These are phyloP conservation scores for Osedax fenrisi DNA, from an alignment of 2,888 invertebrate species.

Conservation along the genomic window DNA sequence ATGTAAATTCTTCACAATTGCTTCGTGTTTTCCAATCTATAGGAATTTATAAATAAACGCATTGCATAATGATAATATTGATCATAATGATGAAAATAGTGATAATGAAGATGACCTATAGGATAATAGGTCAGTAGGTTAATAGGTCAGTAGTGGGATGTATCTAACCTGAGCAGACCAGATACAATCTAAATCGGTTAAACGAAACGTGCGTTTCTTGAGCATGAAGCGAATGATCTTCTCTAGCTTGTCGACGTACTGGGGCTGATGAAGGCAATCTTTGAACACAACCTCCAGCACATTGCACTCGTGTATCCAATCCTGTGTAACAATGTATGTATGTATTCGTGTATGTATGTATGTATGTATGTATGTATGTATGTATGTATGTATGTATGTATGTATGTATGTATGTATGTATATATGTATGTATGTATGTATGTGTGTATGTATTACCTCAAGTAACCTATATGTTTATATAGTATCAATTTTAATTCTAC, in stretches of 20 bases:
- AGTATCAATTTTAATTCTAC: too few species aligned
- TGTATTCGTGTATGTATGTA: too few species aligned
- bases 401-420: neutral
- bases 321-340: constrained; percentile 55
- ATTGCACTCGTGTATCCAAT: constrained; percentile 88
- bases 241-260: constrained; percentile 87
- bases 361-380: neutral
- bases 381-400: neutral
- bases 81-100: too few species aligned
- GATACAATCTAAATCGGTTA: constrained; percentile 81
- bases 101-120: too few species aligned
- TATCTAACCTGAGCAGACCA: constrained; percentile 86
- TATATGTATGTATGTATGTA: neutral
- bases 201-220: constrained; percentile 66
- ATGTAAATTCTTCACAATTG: constrained; percentile 89
- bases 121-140: too few species aligned
- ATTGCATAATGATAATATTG: too few species aligned
- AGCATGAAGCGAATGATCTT: constrained; percentile 93
- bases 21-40: constrained; percentile 82
- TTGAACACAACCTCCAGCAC: constrained; percentile 84
- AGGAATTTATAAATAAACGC: constrained; percentile 30
- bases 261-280: constrained; percentile 86
- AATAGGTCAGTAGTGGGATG: too few species aligned
- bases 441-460: neutral
- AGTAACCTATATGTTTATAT: neutral